Base-by-base conservation (phyloP, 2,797 vertebrate species). In the Apogon hyalosoma region DNA sequence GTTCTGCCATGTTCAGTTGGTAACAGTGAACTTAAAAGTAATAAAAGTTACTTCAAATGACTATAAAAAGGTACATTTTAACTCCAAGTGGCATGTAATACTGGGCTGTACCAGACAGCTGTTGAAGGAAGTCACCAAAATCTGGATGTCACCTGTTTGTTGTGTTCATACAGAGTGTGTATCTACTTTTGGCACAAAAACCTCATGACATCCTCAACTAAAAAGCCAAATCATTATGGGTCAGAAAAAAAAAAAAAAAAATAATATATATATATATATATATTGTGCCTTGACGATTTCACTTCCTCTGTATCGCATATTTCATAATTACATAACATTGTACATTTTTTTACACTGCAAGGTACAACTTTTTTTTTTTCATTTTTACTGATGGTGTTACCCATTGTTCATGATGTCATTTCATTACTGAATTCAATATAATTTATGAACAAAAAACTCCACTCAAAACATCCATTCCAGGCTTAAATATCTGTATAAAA, bases 91-190 rank as follows among this genome's bases (percentile, higher is more conserved):
- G 62, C 12, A 11, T 21, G 33, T 39, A 53, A 75, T 51, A 73
- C 60, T 64, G 43, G 39, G 90, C 92, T 94, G 92, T 94, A 59
- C 92, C 92, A 92, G 93, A 93, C 93, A 94, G 92, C 91, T 60
- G 63, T 69, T 87, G 70, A 63, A 70, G 77, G 68, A 52, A 15
- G 51, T 55, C 61, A 50, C 54, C 21, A 56, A 33, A 8, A 24
- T 21, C n/a, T 19, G 11, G 55, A 18, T 19, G 54, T 62, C 50
- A 61, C 56, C 38, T 8, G 12, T 61, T 73, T 19, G 46, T 52
- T 36, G 55, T 77, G 8, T 56, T 36, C 50, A 61, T 49, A 51
- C 11, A 16, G 41, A 15, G 11, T 56, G 18, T 9, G 38, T 18
- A n/a, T 62, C 59, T 69, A 49, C 7, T 36, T 75, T 72, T 69